phyloP scores from a whole-genome alignment of 2,113 vertebrate species.

The Eptesicus fuscus region DNA sequence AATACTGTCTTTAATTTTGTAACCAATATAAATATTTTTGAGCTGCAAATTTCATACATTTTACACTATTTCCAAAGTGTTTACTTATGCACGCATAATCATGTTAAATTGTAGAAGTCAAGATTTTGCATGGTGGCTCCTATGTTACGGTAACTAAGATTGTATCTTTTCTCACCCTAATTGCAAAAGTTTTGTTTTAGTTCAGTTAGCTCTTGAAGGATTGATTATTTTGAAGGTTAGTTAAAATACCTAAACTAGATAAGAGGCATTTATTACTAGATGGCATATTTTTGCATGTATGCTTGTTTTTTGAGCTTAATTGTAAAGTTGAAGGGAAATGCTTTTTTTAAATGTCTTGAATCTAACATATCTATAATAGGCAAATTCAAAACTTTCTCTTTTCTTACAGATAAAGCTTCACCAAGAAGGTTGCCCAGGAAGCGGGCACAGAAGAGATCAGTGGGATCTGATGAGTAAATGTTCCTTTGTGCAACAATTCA shows the following conservation, averaged over 20 bases:
- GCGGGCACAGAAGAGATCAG: constrained; percentile 95
- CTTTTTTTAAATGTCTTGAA: background rate
- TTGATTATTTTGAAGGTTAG: background rate
- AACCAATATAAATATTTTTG: background rate
- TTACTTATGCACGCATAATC: background rate
- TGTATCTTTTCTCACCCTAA: background rate
- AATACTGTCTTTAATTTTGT: background rate
- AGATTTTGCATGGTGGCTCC: background rate
- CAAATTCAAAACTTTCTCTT: background rate
- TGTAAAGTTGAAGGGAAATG: background rate
- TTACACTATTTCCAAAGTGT: background rate
- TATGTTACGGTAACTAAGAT: background rate
- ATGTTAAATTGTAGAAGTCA: background rate
- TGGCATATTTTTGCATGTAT: background rate
- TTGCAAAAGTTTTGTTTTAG: background rate
- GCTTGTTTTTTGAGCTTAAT: background rate
- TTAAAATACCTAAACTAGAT: background rate
- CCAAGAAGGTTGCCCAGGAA: constrained; percentile 94
- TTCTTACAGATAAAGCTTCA: constrained; percentile 93
- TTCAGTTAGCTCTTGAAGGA: background rate
- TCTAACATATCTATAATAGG: background rate
- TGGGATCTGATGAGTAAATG: constrained; percentile 97
- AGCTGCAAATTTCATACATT: background rate
- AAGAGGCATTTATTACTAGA: background rate
- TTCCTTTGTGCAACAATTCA: constrained; percentile 76